These are phyloP conservation scores for Enteromius mattozi DNA, from an alignment of 2,797 vertebrate genomes.

Conservation along the genomic window DNA sequence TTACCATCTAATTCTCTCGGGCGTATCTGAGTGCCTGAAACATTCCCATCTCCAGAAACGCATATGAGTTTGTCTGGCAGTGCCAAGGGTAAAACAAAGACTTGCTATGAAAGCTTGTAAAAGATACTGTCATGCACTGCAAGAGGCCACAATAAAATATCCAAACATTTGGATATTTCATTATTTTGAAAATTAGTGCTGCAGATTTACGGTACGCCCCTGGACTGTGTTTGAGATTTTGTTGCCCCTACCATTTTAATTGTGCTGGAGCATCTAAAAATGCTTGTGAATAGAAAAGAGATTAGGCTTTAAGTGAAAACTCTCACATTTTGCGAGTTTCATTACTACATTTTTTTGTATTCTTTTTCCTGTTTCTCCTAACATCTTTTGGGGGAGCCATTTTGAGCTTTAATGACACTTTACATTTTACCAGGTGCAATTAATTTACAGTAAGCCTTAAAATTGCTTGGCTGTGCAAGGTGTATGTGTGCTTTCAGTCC, in stretches of 20 bases:
- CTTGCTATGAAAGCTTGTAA: constrained; percentile 69
- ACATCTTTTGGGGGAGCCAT: neutral
- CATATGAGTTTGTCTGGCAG: constrained; percentile 77
- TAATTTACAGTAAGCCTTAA: neutral
- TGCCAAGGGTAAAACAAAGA: constrained; percentile 76
- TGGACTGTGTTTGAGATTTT: constrained; percentile 1
- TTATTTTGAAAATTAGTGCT: constrained; percentile 13
- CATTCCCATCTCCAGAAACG: constrained; percentile 75
- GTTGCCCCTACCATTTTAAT: constrained; percentile 8
- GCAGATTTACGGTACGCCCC: constrained; percentile 25
- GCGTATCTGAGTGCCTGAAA: constrained; percentile 75
- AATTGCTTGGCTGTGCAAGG: neutral
- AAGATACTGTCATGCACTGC: constrained; percentile 70
- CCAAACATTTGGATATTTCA: constrained; percentile 21
- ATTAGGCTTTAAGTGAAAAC: neutral
- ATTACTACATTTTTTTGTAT: neutral
- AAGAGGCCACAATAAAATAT: constrained; percentile 28
- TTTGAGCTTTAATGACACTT: neutral
- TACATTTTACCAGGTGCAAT: neutral
- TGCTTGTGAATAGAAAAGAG: neutral
- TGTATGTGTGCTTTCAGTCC: neutral
- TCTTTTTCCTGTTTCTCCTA: neutral
- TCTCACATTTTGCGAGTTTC: neutral
- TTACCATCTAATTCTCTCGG: constrained; percentile 78
- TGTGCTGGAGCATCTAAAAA: neutral